A percentile compares a stretch with the other conserved stretches of the same genome.
phyloP scores from a whole-genome alignment of 2,113 vertebrate genomes.

The human (Homo sapiens) region GRCh38 chr12:111189501-111190000 shows the following conservation, averaged over 20 bases:
- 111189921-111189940: not conserved
- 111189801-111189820: not conserved
- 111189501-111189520: not conserved
- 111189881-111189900: not conserved
- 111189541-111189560: not conserved
- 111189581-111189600: slow-evolving; percentile 48
- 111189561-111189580: not conserved
- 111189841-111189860: not conserved
- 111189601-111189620: slow-evolving; percentile 59
- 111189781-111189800: not conserved
- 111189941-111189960: not conserved
- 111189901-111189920: not conserved
- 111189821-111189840: not conserved
- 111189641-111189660: not conserved
- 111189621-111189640: slow-evolving; percentile 27
- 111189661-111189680: slow-evolving; percentile 7
- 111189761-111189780: not conserved
- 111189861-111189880: not conserved
- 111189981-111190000: not conserved
- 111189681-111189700: slow-evolving; percentile 27
- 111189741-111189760: not conserved
- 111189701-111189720: not conserved
- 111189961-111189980: not conserved
- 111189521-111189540: not conserved
- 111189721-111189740: not conserved